Conservation (phyloP, 2,888 invertebrate genomes). For the Drosophila mimetica region DNA sequence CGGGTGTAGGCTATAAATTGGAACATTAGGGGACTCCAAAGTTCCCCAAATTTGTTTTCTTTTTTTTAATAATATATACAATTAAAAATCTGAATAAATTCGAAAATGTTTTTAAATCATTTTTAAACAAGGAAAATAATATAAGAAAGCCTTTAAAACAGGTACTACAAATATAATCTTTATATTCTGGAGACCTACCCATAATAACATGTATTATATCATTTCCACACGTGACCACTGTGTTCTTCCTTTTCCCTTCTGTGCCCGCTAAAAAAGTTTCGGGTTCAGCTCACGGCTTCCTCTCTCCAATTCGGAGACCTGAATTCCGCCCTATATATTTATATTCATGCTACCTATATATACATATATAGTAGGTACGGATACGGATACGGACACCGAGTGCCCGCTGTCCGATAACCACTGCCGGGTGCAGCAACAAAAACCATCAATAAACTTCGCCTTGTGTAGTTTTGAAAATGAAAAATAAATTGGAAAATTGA, state of each 20-base stretch:
- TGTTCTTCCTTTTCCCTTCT: not conserved
- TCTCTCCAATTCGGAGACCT: slow-evolving; percentile 1
- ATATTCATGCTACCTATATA: not conserved
- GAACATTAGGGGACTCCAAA: too few species aligned
- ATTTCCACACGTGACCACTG: not conserved
- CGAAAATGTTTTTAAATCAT: too few species aligned
- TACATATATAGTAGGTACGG: not conserved
- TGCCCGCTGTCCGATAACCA: slow-evolving; percentile 7
- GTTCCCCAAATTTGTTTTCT: too few species aligned
- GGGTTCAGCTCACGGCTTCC: slow-evolving; percentile 5
- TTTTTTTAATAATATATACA: too few species aligned
- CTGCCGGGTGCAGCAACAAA: slow-evolving; percentile 5
- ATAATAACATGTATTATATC: not conserved
- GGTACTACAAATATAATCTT: too few species aligned
- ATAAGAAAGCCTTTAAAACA: too few species aligned
- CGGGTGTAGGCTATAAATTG: too few species aligned
- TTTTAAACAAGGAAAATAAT: too few species aligned
- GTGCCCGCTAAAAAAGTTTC: not conserved
- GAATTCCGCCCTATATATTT: not conserved
- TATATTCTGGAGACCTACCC: too few species aligned
- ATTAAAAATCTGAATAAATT: too few species aligned
- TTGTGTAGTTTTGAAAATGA: slow-evolving; percentile 61
- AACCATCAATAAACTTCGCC: slow-evolving; percentile 19
- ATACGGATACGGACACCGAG: slow-evolving; percentile 2
- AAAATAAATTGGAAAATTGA: slow-evolving; percentile 79